Conservation (phyloP, 2,797 vertebrate genomes). For the Cossypha heuglini region DNA sequence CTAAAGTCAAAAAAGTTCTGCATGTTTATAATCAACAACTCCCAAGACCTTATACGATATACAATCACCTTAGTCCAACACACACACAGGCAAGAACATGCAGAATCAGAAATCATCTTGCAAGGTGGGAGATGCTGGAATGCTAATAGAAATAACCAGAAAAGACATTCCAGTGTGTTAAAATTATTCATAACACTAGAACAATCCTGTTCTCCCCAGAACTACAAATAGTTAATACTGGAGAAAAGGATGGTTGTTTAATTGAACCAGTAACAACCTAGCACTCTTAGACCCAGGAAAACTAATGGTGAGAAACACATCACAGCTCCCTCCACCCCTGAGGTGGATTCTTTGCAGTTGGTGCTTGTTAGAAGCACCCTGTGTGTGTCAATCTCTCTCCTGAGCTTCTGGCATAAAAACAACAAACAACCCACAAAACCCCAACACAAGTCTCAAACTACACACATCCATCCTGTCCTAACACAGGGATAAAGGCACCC, state of each 20-base stretch:
- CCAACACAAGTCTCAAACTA: neutral
- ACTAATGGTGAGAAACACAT: accelerated
- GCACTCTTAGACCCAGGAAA: neutral
- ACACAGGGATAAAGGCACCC: neutral
- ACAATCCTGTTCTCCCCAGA: neutral
- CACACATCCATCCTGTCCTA: neutral
- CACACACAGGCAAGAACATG: slow-evolving; percentile 16
- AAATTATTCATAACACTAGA: neutral
- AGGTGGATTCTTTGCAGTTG: neutral
- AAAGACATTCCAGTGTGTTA: neutral
- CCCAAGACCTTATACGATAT: neutral
- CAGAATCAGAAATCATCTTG: neutral
- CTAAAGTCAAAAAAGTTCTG: neutral
- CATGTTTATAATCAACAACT: slow-evolving; percentile 6
- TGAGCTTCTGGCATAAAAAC: neutral
- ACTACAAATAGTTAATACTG: neutral
- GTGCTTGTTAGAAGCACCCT: neutral
- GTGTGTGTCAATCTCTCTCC: neutral
- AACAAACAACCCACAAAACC: neutral
- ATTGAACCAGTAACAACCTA: neutral
- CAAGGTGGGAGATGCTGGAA: slow-evolving; percentile 21
- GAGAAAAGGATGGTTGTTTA: neutral
- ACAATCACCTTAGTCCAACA: neutral
- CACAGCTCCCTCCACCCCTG: neutral
- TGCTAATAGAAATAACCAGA: neutral